A percentile compares a stretch with the other conserved stretches of the same genome.
These are phyloP conservation scores for Magallana ariakensis DNA, from an alignment of 1,140 invertebrate species.

Conservation along the genomic window DNA sequence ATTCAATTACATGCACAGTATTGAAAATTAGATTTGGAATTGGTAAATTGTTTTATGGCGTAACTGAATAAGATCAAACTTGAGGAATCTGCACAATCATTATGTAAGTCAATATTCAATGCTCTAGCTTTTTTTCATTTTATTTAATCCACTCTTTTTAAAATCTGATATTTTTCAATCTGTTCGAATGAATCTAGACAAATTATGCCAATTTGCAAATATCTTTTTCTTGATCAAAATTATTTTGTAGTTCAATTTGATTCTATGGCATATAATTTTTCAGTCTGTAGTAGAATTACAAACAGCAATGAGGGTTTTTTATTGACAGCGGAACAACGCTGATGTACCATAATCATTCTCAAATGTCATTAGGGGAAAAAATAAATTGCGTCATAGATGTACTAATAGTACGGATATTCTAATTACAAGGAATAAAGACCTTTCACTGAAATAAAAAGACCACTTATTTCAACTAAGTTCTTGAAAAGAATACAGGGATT, in stretches of 20 bases:
- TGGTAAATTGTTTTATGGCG: not conserved
- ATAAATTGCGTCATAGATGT: not conserved
- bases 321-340: not conserved
- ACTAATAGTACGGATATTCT: too few relatives aligned
- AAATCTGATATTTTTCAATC: constrained; percentile 28
- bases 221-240: constrained; percentile 17
- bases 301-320: not conserved
- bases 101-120: not conserved
- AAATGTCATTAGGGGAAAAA: not conserved
- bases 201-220: not conserved
- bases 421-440: too few relatives aligned
- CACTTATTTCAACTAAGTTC: not conserved
- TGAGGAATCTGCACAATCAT: not conserved
- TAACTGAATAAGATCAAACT: not conserved
- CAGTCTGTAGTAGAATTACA: not conserved
- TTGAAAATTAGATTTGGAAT: constrained; percentile 23
- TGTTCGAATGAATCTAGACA: constrained; percentile 5
- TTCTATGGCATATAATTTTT: not conserved
- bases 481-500: not conserved
- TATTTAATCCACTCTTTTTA: not conserved
- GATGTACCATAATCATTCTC: not conserved
- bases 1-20: not conserved
- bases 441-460: too few relatives aligned
- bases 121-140: not conserved
- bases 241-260: constrained; percentile 1